These are phyloP conservation scores for Heliothis peltigera DNA, from an alignment of 2,888 invertebrate genomes.

Conservation along the genomic window DNA sequence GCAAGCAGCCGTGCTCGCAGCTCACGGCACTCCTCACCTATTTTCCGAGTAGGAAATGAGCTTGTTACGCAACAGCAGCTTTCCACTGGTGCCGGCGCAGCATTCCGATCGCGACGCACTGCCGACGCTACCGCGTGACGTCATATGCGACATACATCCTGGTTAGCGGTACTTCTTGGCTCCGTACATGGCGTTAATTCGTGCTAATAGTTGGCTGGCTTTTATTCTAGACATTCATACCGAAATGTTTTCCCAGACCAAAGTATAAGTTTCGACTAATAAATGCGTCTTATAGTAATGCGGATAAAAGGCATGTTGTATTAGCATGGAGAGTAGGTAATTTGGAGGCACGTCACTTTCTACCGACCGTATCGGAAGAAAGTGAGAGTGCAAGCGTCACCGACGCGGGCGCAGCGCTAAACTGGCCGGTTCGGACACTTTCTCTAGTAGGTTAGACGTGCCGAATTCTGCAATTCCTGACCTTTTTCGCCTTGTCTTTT, in stretches of 20 bases:
- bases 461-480: slow-evolving; percentile 45
- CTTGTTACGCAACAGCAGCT: slow-evolving; percentile 78
- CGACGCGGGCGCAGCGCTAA: slow-evolving; percentile 36
- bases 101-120: slow-evolving; percentile 67
- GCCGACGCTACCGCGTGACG: slow-evolving; percentile 59
- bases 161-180: slow-evolving; percentile 15
- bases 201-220: not conserved
- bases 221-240: not conserved
- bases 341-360: slow-evolving; percentile 68
- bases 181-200: not conserved
- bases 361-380: slow-evolving; percentile 65
- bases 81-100: slow-evolving; percentile 74
- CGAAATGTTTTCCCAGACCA: not conserved
- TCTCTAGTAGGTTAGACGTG: slow-evolving; percentile 51
- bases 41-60: slow-evolving; percentile 84
- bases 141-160: slow-evolving; percentile 48
- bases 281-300: not conserved
- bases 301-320: slow-evolving; percentile 28
- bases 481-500: slow-evolving; percentile 1
- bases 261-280: not conserved
- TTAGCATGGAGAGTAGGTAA: slow-evolving; percentile 58
- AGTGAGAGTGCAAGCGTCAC: slow-evolving; percentile 68
- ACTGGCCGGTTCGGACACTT: slow-evolving; percentile 55
- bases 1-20: slow-evolving; percentile 50
- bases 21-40: slow-evolving; percentile 83